A percentile compares a stretch with the other conserved stretches of the same genome.
Evolutionary conservation across 2,113 vertebrate species (phyloP).

Genomic region (Galemys pyrenaicus): DNA sequence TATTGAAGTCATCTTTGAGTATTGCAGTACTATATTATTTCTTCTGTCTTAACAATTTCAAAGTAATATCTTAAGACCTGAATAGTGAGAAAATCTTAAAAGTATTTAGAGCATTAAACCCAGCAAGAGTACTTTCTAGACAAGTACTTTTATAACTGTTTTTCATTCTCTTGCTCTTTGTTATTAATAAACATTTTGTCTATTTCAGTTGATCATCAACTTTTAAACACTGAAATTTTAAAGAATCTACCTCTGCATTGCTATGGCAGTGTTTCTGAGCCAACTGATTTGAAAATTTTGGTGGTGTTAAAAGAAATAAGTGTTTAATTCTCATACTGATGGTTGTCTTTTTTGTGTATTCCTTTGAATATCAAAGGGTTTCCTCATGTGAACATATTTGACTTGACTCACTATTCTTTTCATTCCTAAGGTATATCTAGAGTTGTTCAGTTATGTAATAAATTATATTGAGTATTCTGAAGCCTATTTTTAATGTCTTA

Average conservation of each 20-base stretch:
- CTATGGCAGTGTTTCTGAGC: constrained; percentile 68
- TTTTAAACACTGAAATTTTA: constrained; percentile 70
- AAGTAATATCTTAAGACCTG: constrained; percentile 7
- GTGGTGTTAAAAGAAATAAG: constrained; percentile 64
- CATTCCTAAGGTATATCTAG: constrained; percentile 62
- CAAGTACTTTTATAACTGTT: constrained; percentile 61
- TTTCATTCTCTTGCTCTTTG: constrained; percentile 70
- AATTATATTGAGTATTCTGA: constrained; percentile 50
- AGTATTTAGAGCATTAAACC: constrained; percentile 22
- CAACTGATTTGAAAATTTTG: constrained; percentile 70
- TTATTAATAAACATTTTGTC: constrained; percentile 70
- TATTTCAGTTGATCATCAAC: constrained; percentile 69
- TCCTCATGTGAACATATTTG: constrained; percentile 60
- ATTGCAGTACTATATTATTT: constrained; percentile 41
- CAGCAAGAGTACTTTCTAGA: constrained; percentile 58
- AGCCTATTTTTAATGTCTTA: constrained; percentile 53
- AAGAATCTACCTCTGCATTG: constrained; percentile 66
- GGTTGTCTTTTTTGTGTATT: constrained; percentile 45
- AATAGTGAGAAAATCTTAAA: constrained; percentile 53
- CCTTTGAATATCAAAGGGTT: constrained; percentile 66
- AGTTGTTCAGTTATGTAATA: constrained; percentile 60
- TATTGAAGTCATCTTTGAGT: constrained; percentile 34
- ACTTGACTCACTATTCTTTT: constrained; percentile 60
- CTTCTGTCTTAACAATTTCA: constrained; percentile 49
- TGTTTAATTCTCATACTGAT: constrained; percentile 57